Evolutionary conservation across 1,140 invertebrate species (phyloP).

Genomic region (Drosophila murphyi): DNA sequence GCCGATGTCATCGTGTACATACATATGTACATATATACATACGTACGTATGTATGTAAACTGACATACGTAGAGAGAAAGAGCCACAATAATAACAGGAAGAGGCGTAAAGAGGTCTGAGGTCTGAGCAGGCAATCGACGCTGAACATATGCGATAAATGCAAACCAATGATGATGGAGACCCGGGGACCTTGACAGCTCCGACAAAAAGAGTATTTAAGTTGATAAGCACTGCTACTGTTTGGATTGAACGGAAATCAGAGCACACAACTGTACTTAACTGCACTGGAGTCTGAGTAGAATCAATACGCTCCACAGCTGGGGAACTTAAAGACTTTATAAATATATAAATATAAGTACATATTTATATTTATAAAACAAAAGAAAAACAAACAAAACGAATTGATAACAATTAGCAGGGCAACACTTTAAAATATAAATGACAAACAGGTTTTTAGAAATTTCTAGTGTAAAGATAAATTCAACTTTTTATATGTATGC

Average conservation of each 20-base stretch:
- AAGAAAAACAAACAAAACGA: background rate
- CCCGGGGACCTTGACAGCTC: constrained; percentile 34
- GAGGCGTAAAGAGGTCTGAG: constrained; percentile 6
- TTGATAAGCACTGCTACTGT: constrained; percentile 44
- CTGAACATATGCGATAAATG: constrained; percentile 38
- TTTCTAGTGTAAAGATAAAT: too few species aligned
- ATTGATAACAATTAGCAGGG: background rate
- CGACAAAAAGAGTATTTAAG: constrained; percentile 8
- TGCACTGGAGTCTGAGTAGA: background rate
- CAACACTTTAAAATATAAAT: too few species aligned
- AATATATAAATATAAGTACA: background rate
- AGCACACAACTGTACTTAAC: constrained; percentile 46
- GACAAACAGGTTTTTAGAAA: too few species aligned
- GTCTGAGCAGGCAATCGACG: constrained; percentile 1
- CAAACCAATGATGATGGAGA: constrained; percentile 22
- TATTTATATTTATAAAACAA: background rate
- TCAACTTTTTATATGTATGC: too few species aligned
- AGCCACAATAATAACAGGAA: constrained; percentile 28
- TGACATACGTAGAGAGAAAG: background rate
- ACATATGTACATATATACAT: background rate
- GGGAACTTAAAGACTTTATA: background rate
- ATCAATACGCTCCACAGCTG: background rate
- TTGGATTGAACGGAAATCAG: constrained; percentile 28
- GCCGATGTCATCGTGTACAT: constrained; percentile 48
- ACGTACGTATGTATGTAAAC: background rate